Conservation (phyloP, 2,113 vertebrate genomes). For the Ophthalmolycus amberensis region DNA sequence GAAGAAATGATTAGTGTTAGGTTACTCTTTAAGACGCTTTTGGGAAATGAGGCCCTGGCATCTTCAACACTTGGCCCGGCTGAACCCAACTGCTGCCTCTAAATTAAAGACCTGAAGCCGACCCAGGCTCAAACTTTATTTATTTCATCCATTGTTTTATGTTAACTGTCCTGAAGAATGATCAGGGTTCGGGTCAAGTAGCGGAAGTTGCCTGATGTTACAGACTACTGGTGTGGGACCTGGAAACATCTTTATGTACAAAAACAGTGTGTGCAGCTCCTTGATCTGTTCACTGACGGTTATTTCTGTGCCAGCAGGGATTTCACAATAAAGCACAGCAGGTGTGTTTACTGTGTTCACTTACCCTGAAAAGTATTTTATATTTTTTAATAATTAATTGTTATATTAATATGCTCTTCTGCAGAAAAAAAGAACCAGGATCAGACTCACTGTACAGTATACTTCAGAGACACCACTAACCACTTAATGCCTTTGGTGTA, state of each 20-base stretch:
- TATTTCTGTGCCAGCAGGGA: conserved; percentile 5
- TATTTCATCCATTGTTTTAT: not conserved
- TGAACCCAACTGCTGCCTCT: not conserved
- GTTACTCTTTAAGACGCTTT: not conserved
- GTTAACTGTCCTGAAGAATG: not conserved
- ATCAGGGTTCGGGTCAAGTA: not conserved
- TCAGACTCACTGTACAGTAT: conserved; percentile 14
- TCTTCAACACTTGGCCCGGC: not conserved
- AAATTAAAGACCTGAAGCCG: not conserved
- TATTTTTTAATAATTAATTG: conserved; percentile 23
- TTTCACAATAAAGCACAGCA: conserved; percentile 31
- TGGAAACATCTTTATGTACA: not conserved
- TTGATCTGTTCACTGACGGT: not conserved
- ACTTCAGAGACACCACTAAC: conserved; percentile 32
- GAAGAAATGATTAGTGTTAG: too few species aligned
- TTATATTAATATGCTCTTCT: conserved; percentile 12
- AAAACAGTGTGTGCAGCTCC: not conserved
- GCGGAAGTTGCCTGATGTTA: not conserved
- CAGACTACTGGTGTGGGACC: conserved; percentile 2
- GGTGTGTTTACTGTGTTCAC: conserved; percentile 32
- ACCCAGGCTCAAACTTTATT: not conserved
- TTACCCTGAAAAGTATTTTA: conserved; percentile 4
- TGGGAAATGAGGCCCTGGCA: not conserved
- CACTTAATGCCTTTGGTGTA: conserved; percentile 43
- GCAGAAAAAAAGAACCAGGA: conserved; percentile 1